Conservation (phyloP, 2,797 vertebrate genomes). For the Eurystomus glaucurus region DNA sequence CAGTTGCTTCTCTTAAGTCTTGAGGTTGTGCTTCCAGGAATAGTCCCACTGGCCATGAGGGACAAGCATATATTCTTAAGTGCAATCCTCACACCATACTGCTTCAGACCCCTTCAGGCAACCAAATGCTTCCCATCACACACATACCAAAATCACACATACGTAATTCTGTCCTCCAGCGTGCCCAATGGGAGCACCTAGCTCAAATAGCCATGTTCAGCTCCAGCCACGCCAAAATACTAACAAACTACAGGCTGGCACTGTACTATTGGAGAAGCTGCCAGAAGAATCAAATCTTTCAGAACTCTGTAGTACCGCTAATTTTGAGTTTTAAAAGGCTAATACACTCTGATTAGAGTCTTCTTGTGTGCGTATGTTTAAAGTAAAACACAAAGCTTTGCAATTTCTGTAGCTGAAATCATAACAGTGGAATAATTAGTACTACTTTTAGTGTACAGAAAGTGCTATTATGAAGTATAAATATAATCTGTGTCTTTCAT, state of each 20-base stretch:
- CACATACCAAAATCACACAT: neutral
- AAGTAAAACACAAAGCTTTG: constrained; percentile 18
- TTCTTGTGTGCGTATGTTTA: neutral
- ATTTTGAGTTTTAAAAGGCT: constrained; percentile 22
- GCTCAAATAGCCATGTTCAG: accelerated
- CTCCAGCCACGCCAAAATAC: neutral
- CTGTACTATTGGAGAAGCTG: neutral
- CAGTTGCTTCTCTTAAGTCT: neutral
- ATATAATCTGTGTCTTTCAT: constrained; percentile 21
- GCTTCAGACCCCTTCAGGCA: neutral
- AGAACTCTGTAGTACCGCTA: neutral
- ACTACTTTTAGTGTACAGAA: constrained; percentile 7
- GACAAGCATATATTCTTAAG: neutral
- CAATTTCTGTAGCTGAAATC: constrained; percentile 9
- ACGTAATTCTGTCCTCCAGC: neutral
- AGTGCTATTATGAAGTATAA: constrained; percentile 30
- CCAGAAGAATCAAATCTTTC: neutral
- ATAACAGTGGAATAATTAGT: neutral
- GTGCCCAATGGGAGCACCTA: neutral
- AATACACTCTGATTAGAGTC: neutral
- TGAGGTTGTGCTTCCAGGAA: neutral
- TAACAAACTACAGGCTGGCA: neutral
- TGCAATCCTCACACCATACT: neutral
- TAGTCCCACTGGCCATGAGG: neutral
- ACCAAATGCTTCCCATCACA: neutral